These are phyloP conservation scores for Tretioscincus oriximinensis DNA, from an alignment of 2,113 vertebrate genomes.

Conservation along the genomic window DNA sequence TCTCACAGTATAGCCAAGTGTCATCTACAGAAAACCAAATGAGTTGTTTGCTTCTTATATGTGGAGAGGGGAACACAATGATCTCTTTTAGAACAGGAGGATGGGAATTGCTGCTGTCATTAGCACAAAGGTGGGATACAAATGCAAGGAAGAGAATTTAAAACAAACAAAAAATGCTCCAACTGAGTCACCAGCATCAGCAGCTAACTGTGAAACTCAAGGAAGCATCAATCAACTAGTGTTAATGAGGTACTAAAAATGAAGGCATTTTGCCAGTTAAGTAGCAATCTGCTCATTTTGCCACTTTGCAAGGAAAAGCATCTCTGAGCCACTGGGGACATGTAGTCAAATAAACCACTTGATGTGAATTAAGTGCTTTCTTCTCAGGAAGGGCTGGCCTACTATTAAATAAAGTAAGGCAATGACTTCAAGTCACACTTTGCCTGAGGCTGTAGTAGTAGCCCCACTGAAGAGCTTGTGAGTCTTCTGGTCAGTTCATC, in stretches of 20 bases:
- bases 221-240: slow-evolving; percentile 1
- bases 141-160: background rate
- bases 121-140: background rate
- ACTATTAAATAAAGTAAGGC: too few species aligned
- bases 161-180: background rate
- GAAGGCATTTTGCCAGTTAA: slow-evolving; percentile 12
- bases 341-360: background rate
- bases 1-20: too few species aligned
- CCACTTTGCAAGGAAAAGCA: background rate
- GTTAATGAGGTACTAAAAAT: slow-evolving; percentile 6
- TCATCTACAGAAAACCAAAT: background rate
- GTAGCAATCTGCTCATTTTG: slow-evolving; percentile 3
- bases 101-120: background rate
- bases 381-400: background rate
- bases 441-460: too few species aligned
- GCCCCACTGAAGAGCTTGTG: too few species aligned
- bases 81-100: background rate
- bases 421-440: too few species aligned
- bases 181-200: background rate
- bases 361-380: slow-evolving; percentile 7
- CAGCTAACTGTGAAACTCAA: background rate
- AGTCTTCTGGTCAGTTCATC: too few species aligned
- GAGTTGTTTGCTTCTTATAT: background rate
- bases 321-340: background rate
- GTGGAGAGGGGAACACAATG: too few species aligned